Base-by-base conservation (phyloP, 2,797 vertebrate species). In the Acipenser oxyrinchus region DNA sequence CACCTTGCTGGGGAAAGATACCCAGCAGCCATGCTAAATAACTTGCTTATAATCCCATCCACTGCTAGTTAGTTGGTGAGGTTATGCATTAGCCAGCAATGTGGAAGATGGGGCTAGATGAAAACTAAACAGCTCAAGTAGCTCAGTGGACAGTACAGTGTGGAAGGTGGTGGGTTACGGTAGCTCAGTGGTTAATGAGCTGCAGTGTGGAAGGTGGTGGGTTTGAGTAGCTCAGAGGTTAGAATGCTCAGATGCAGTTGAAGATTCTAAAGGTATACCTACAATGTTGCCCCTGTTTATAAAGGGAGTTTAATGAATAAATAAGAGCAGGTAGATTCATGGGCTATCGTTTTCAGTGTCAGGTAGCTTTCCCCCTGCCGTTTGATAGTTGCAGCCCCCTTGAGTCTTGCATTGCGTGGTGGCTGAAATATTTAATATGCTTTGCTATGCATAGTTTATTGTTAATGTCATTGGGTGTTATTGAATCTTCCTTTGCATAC, bases 401-500 rank as follows among this genome's bases (percentile, higher is more conserved):
- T 58, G 55, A n/a, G 6, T 58, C 12, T 58, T 58, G 1, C 12
- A n/a, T 58, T 11, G 12, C 55, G 0, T n/a, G 55, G 12, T 58
- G 12, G 11, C 13, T 58, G 55, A n/a, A 58, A 58, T 10, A 58
- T 12, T 58, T 58, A 58, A 12, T 12, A 53, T 53, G 6, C 12
- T 53, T 53, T 53, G 55, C 11, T 58, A 58, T 58, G 55, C 12
- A 58, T 7, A 58, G 55, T 58, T 11, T 6, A 58, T 10, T 10
- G 55, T n/a, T 48, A 71, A 73, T 69, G 48, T 61, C 59, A 63
- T 48, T 50, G 53, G n/a, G 53, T 50, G n/a, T 48, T 57, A 70
- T 70, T 49, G 69, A 70, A 64, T 71, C 55, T 66, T 55, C 63
- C 57, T 67, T 51, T 63, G 63, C 48, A 10, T 49, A 48, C 63